Evolutionary conservation across 2,797 vertebrate species (phyloP).

Genomic region (Hapalemur alaotrensis): DNA sequence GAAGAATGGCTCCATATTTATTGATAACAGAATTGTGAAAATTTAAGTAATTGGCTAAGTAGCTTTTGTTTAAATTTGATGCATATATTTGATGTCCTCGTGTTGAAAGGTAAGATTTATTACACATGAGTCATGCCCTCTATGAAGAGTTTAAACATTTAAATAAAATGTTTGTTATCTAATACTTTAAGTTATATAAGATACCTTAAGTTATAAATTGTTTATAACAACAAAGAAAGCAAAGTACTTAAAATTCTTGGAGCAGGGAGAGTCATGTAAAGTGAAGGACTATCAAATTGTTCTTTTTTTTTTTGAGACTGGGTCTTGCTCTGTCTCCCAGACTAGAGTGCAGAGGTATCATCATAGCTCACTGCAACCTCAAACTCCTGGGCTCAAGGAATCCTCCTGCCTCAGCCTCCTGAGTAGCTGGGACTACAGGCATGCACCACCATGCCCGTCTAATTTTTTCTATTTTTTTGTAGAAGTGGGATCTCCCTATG

Average conservation of each 20-base stretch:
- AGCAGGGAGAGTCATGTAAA: not conserved
- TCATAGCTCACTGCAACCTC: no score
- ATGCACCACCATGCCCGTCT: no score
- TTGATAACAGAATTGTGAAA: not conserved
- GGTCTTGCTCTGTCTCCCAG: no score
- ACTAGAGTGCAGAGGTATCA: no score
- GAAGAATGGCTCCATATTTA: not conserved
- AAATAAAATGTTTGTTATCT: not conserved
- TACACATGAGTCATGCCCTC: not conserved
- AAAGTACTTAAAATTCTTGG: not conserved
- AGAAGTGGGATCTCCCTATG: no score
- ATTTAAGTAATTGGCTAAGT: not conserved
- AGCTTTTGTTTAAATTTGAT: not conserved
- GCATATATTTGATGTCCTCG: not conserved
- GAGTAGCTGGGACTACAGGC: no score
- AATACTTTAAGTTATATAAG: not conserved
- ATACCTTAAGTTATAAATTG: not conserved
- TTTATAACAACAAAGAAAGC: not conserved
- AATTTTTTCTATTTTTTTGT: no score
- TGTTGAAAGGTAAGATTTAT: not conserved
- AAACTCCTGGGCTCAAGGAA: no score
- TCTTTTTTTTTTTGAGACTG: no score
- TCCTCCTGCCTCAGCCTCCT: no score
- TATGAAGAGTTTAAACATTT: constrained; percentile 2
- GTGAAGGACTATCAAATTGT: no score